Percentiles rank a stretch among this genome's conserved stretches.
These are phyloP conservation scores for western clawed frog (Xenopus tropicalis) DNA, from an alignment of 2,113 vertebrate species.

Conservation along the genomic window UCB_Xtro_10.0 CM004452.2:49665501-49666000, in stretches of 20 bases:
- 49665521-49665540: fast-evolving
- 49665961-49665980: constrained; percentile 64
- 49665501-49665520: too few species aligned
- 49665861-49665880: constrained; percentile 69
- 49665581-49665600: too few species aligned
- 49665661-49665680: too few species aligned
- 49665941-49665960: constrained; percentile 72
- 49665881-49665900: constrained; percentile 65
- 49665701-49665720: too few species aligned
- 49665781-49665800: background rate
- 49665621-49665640: background rate
- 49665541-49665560: background rate
- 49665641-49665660: background rate
- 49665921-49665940: constrained; percentile 82
- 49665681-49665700: too few species aligned
- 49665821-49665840: constrained; percentile 62
- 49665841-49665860: constrained; percentile 69
- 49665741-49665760: background rate
- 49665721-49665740: too few species aligned
- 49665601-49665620: background rate
- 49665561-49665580: background rate
- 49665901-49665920: constrained; percentile 75
- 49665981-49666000: constrained; percentile 64
- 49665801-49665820: constrained; percentile 17
- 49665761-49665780: constrained; percentile 12